Evolutionary conservation across 2,888 invertebrate genomes (phyloP), one percentile per base, ranked within the genome.

Genomic region (Thalpophila matura): DNA sequence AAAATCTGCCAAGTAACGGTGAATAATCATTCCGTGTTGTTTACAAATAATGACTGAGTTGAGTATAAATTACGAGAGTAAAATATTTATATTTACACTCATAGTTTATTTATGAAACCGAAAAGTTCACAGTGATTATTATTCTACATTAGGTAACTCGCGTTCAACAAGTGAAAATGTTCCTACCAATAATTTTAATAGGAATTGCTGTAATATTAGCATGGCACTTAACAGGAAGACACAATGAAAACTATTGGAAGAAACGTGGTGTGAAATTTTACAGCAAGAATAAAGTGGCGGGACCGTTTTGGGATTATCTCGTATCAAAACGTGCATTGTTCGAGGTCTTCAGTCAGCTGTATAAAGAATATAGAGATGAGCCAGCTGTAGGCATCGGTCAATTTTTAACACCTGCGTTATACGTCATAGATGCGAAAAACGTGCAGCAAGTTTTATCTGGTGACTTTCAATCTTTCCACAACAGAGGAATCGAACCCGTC

Each of bases 221-320:
- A 3, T 62, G 53, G 53, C 68, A 60, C 43, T 54, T 14, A 50
- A 29, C 33, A 54, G 74, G 40, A 45, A 69, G 38, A 24, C 77
- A 79, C 54, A 88, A 86, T 79, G 84, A 86, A 61, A 51, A 26
- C 5, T 89, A 89, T 53, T 89, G 88, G 88, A 83, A 62, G 29
- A 79, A 78, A 56, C 86, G 88, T n/a, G 88, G 74, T 31, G 65
- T 77, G 14, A 71, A 63, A 7, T 74, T 77, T 43, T 46, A 71
- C 14, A 57, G 64, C 0, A 75, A 51, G 6, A 64, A 51, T 37
- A 71, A 65, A 50, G 59, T 71, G 37, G 7, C 37, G 18, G 70
- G 88, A 1, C 64, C 82, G 0, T 73, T 84, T 20, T 82, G 81
- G 80, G 81, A 84, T 26, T 87, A 75, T 33, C 0, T 40, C 1